These are phyloP conservation scores for Clarias pachynema DNA, from an alignment of 2,797 vertebrate species.

Conservation along the genomic window DNA sequence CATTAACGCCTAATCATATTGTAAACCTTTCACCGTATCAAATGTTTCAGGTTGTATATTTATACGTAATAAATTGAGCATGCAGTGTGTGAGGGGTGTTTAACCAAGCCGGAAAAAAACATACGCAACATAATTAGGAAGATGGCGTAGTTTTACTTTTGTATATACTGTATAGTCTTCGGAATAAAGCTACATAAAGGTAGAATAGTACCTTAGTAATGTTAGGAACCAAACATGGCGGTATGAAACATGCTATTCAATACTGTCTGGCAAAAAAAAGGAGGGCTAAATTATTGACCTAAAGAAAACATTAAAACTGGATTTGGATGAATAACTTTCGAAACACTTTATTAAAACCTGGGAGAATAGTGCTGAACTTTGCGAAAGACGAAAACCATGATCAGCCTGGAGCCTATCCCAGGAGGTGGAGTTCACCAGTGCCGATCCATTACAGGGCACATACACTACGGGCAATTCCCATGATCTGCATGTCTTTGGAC, in stretches of 20 bases:
- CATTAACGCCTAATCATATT: not conserved
- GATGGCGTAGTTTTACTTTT: not conserved
- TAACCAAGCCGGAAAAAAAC: not conserved
- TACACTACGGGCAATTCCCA: too few relatives aligned
- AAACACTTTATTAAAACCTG: too few relatives aligned
- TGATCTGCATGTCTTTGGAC: too few relatives aligned
- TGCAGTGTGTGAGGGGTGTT: not conserved
- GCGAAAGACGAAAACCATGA: too few relatives aligned
- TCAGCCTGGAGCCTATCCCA: too few relatives aligned
- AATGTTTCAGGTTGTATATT: not conserved
- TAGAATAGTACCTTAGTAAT: not conserved
- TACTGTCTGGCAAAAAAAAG: not conserved
- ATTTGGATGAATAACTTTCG: too few relatives aligned
- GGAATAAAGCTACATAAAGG: not conserved
- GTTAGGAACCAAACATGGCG: not conserved
- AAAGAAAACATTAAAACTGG: too few relatives aligned
- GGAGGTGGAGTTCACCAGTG: too few relatives aligned
- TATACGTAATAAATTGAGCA: not conserved
- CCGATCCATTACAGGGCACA: too few relatives aligned
- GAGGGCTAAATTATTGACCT: too few relatives aligned
- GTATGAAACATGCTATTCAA: not conserved
- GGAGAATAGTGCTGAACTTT: too few relatives aligned
- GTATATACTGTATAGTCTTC: not conserved
- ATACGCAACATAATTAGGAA: not conserved
- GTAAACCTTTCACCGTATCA: constrained; percentile 7